A percentile compares a stretch with the other conserved stretches of the same genome.
Conservation (phyloP, 2,113 vertebrate species). For the Melanocharis versteri region DNA sequence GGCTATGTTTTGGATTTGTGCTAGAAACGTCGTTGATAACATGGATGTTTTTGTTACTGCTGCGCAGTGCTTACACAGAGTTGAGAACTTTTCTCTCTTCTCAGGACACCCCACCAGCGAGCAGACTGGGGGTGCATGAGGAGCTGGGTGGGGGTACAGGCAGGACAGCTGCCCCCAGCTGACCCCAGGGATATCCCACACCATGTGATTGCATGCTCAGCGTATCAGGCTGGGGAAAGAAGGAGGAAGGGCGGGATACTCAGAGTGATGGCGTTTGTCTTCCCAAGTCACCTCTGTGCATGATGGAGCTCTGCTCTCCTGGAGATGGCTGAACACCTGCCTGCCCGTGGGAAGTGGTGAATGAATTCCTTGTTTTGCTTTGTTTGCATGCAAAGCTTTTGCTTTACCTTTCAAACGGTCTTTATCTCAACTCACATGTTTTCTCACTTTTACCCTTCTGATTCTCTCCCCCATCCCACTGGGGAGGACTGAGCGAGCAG, state of each 20-base stretch:
- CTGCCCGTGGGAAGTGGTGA: not conserved
- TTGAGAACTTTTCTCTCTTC: not conserved
- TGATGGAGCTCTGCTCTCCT: not conserved
- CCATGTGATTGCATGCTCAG: not conserved
- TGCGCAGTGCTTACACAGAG: not conserved
- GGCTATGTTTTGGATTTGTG: not conserved
- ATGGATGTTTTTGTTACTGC: not conserved
- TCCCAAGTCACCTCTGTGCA: accelerated
- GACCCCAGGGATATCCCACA: not conserved
- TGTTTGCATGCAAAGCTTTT: not conserved
- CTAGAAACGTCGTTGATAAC: not conserved
- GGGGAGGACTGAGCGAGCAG: not conserved
- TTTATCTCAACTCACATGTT: not conserved
- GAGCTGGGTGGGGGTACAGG: not conserved
- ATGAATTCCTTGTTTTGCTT: not conserved
- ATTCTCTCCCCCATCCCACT: not conserved
- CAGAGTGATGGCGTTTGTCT: not conserved
- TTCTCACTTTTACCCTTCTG: not conserved
- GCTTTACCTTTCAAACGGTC: not conserved
- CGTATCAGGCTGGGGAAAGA: not conserved
- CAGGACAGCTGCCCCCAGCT: not conserved
- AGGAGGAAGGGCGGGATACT: not conserved
- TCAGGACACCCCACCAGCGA: not conserved
- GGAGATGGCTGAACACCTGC: not conserved
- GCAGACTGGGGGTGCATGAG: not conserved